Evolutionary conservation across 1,140 invertebrate genomes (phyloP).

Genomic region (Euwallacea similis): DNA sequence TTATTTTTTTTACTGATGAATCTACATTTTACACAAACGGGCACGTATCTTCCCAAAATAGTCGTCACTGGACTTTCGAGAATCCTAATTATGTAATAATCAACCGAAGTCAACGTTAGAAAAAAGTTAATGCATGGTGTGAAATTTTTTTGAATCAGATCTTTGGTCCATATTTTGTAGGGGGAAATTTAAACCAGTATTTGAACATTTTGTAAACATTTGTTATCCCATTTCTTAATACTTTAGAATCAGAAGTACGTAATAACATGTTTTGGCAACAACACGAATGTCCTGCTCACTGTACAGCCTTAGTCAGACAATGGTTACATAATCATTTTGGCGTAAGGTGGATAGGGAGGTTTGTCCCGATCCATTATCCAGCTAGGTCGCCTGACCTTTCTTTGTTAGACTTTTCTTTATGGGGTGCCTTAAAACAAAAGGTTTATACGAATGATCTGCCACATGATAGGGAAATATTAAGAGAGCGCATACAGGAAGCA

Average conservation of each 20-base stretch:
- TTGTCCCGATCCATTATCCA: too few relatives aligned
- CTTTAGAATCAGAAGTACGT: slow-evolving; percentile 22
- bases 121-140: slow-evolving; percentile 39
- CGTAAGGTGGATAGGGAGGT: too few relatives aligned
- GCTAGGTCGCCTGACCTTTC: too few relatives aligned
- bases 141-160: slow-evolving; percentile 36
- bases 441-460: too few relatives aligned
- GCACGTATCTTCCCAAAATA: too few relatives aligned
- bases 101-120: slow-evolving; percentile 38
- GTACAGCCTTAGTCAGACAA: slow-evolving; percentile 26
- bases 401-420: too few relatives aligned
- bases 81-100: slow-evolving; percentile 33
- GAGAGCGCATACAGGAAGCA: too few relatives aligned
- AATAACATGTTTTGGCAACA: slow-evolving; percentile 34
- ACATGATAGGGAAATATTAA: too few relatives aligned
- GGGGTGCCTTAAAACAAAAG: too few relatives aligned
- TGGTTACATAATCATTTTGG: too few relatives aligned
- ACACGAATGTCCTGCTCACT: slow-evolving; percentile 32
- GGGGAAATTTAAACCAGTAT: slow-evolving; percentile 1
- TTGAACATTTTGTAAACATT: slow-evolving; percentile 33
- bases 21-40: too few relatives aligned
- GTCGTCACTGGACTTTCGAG: slow-evolving; percentile 15
- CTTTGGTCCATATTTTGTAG: slow-evolving; percentile 35
- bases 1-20: slow-evolving; percentile 35
- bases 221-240: slow-evolving; percentile 35